These are phyloP conservation scores for Macrophya alboannulata DNA, from an alignment of 2,888 invertebrate genomes.

Conservation along the genomic window DNA sequence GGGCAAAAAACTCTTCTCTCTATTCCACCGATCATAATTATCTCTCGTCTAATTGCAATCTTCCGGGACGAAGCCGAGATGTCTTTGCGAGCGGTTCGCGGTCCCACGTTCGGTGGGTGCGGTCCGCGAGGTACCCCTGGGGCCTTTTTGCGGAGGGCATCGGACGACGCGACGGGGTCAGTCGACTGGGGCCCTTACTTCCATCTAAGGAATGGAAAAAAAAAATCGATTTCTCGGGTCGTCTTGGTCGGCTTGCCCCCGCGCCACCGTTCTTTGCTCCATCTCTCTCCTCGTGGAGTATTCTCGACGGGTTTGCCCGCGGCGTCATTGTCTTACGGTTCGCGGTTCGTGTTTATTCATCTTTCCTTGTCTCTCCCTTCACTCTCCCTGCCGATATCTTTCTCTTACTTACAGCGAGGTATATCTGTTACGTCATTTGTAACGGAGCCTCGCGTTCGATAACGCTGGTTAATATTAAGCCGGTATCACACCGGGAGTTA, in stretches of 20 bases:
- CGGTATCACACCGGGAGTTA: conserved; percentile 24
- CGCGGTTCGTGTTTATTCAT: conserved; percentile 17
- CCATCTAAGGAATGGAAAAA: conserved; percentile 45
- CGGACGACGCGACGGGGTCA: conserved; percentile 53
- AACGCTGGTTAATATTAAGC: conserved; percentile 38
- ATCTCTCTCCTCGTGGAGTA: background rate
- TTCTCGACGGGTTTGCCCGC: conserved; percentile 30
- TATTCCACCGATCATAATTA: conserved; percentile 11
- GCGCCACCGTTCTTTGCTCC: conserved; percentile 1
- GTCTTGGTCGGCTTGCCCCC: conserved; percentile 28
- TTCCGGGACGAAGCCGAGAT: conserved; percentile 44
- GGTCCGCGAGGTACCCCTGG: conserved; percentile 23
- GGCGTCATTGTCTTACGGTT: conserved; percentile 53
- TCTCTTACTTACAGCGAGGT: background rate
- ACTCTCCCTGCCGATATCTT: conserved; percentile 5
- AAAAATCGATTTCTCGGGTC: conserved; percentile 41
- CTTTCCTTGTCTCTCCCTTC: conserved; percentile 22
- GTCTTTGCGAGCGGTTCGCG: background rate
- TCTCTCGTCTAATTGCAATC: conserved; percentile 1
- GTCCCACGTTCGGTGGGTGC: conserved; percentile 48
- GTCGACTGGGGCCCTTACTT: conserved; percentile 42
- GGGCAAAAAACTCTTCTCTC: background rate
- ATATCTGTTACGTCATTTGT: conserved; percentile 67
- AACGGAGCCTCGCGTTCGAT: conserved; percentile 63
- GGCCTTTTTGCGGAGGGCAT: conserved; percentile 41